Conservation (phyloP, 2,113 vertebrate species). For the Poecilia latipinna region DNA sequence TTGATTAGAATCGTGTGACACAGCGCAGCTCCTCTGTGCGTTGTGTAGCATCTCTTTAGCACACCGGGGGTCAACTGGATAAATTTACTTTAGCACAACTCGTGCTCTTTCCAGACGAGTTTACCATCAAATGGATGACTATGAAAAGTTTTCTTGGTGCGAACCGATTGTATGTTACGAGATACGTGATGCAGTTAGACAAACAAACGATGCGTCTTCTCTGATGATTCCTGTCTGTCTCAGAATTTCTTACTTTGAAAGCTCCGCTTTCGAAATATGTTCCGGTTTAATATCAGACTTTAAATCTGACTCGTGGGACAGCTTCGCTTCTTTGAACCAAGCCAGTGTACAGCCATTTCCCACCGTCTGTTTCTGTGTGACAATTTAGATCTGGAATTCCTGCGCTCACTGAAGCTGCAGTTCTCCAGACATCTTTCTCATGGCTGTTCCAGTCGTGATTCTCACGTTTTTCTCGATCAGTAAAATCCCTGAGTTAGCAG, state of each 20-base stretch:
- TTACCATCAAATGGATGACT: conserved; percentile 9
- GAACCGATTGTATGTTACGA: background rate
- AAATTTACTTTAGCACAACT: conserved; percentile 58
- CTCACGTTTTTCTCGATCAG: background rate
- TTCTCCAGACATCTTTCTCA: conserved; percentile 23
- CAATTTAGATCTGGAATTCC: conserved; percentile 35
- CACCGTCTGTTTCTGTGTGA: conserved; percentile 40
- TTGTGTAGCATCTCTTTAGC: conserved; percentile 49
- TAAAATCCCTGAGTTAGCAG: background rate
- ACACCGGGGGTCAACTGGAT: conserved; percentile 27
- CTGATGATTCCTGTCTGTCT: conserved; percentile 29
- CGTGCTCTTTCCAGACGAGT: conserved; percentile 23
- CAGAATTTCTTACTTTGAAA: conserved; percentile 24
- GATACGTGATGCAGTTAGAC: background rate
- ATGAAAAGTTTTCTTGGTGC: conserved; percentile 11
- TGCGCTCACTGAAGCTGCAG: conserved; percentile 1
- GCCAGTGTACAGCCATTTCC: conserved; percentile 50
- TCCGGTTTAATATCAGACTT: conserved; percentile 51
- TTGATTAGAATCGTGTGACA: conserved; percentile 76
- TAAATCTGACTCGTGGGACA: conserved; percentile 51
- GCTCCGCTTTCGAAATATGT: conserved; percentile 35
- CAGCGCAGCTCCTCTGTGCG: conserved; percentile 55
- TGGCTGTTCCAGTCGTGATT: conserved; percentile 18
- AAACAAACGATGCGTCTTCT: conserved; percentile 17
- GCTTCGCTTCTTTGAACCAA: conserved; percentile 40